Percentiles rank a stretch among this genome's conserved stretches.
Conservation (phyloP, 2,113 vertebrate species). For the Hirundichthys speculiger region DNA sequence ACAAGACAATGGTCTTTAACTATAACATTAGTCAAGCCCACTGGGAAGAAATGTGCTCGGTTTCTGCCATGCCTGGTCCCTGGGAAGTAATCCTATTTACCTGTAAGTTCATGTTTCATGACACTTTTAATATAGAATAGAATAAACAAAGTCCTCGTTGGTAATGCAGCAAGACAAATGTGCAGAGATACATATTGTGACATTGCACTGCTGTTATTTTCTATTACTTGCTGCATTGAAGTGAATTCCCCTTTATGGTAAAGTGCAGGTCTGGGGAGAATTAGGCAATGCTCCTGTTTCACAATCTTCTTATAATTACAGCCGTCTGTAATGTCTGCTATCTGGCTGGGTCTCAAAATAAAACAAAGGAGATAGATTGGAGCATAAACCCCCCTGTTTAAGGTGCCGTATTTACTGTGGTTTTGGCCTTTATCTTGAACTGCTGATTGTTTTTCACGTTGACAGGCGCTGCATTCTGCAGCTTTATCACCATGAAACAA, state of each 20-base stretch:
- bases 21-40: constrained; percentile 33
- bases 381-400: constrained; percentile 58
- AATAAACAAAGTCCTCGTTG: constrained; percentile 24
- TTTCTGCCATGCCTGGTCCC: background rate
- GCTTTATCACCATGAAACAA: constrained; percentile 59
- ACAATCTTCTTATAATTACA: constrained; percentile 62
- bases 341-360: constrained; percentile 52
- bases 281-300: constrained; percentile 60
- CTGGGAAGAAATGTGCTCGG: constrained; percentile 25
- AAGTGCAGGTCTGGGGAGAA: constrained; percentile 34
- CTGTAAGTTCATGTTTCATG: constrained; percentile 32
- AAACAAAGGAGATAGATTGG: constrained; percentile 53
- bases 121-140: constrained; percentile 9
- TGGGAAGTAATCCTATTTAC: constrained; percentile 44
- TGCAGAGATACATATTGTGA: constrained; percentile 11
- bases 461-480: constrained; percentile 45
- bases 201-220: constrained; percentile 22
- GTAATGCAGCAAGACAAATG: constrained; percentile 26
- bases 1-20: constrained; percentile 52
- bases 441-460: constrained; percentile 60
- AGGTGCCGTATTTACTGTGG: constrained; percentile 52
- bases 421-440: constrained; percentile 59
- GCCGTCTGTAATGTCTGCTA: constrained; percentile 32
- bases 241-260: constrained; percentile 14
- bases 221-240: constrained; percentile 6